Percentiles rank a stretch among this genome's conserved stretches.
phyloP scores from a whole-genome alignment of 2,888 invertebrate genomes.

The Orthosia gothica region DNA sequence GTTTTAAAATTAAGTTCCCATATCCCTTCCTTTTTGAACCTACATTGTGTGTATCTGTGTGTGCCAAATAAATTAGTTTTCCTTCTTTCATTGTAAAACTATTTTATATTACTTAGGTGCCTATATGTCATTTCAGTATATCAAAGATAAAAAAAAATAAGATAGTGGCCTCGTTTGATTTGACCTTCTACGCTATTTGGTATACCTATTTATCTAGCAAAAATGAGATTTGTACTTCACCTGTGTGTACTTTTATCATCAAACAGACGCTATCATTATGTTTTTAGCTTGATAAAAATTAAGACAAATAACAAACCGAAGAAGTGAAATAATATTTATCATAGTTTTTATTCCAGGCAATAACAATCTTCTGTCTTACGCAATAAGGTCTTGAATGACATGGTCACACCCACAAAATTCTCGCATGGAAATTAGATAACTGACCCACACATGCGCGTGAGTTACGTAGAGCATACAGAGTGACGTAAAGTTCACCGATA shows the following conservation, averaged over 20 bases:
- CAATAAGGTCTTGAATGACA: conserved; percentile 43
- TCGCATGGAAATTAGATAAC: conserved; percentile 59
- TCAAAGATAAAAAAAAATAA: neutral
- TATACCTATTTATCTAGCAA: conserved; percentile 13
- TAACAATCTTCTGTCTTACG: conserved; percentile 11
- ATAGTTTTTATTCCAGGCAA: conserved; percentile 2
- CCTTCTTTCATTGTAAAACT: too few species aligned
- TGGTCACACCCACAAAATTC: conserved; percentile 27
- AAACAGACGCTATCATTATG: conserved; percentile 42
- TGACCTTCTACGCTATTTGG: conserved; percentile 16
- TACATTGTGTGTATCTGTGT: too few species aligned
- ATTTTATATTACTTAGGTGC: too few species aligned
- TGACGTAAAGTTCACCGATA: conserved; percentile 59
- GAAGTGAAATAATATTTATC: conserved; percentile 45
- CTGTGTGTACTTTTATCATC: conserved; percentile 17
- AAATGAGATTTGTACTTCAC: conserved; percentile 10
- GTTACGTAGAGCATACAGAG: conserved; percentile 31
- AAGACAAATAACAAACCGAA: conserved; percentile 44
- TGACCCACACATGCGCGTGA: conserved; percentile 41
- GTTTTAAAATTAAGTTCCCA: too few species aligned
- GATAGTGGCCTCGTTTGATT: neutral
- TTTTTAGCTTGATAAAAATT: conserved; percentile 46
- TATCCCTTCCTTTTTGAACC: too few species aligned
- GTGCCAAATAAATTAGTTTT: too few species aligned
- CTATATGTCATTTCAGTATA: too few species aligned